These are phyloP conservation scores for Pipistrellus nathusii DNA, from an alignment of 2,797 vertebrate species.

Conservation along the genomic window DNA sequence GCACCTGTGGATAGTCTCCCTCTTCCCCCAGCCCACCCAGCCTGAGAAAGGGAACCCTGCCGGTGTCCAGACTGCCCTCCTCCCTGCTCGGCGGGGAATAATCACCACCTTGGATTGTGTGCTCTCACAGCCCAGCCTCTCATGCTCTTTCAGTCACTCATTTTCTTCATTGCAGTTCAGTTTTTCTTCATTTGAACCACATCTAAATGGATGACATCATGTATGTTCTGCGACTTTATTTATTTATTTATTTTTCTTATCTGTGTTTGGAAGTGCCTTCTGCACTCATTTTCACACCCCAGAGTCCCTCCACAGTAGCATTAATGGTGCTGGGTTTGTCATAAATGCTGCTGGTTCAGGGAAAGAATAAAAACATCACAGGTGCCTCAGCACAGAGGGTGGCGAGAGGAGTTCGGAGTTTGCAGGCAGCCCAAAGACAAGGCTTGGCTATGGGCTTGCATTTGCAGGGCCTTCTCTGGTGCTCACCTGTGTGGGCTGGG, in stretches of 20 bases:
- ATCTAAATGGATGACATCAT: neutral
- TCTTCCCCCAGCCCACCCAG: fast-evolving
- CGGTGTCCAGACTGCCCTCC: neutral
- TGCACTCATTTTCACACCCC: neutral
- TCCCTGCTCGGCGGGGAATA: neutral
- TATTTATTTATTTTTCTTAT: neutral
- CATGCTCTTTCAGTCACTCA: neutral
- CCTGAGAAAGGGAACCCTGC: neutral
- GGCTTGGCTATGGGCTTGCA: no score
- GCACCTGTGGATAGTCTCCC: neutral
- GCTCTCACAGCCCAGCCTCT: neutral
- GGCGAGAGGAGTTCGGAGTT: neutral
- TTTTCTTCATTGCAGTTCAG: neutral
- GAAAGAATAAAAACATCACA: neutral
- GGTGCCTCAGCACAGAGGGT: neutral
- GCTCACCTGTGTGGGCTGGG: neutral
- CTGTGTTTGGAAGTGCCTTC: neutral
- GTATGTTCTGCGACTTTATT: neutral
- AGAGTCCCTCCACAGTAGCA: no score
- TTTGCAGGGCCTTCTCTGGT: neutral
- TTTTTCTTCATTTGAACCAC: neutral
- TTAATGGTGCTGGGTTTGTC: neutral
- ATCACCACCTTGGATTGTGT: neutral
- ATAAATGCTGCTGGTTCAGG: neutral
- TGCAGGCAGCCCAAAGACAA: neutral